Conservation (phyloP, 2,888 invertebrate species). For the Latrodectus hesperus region DNA sequence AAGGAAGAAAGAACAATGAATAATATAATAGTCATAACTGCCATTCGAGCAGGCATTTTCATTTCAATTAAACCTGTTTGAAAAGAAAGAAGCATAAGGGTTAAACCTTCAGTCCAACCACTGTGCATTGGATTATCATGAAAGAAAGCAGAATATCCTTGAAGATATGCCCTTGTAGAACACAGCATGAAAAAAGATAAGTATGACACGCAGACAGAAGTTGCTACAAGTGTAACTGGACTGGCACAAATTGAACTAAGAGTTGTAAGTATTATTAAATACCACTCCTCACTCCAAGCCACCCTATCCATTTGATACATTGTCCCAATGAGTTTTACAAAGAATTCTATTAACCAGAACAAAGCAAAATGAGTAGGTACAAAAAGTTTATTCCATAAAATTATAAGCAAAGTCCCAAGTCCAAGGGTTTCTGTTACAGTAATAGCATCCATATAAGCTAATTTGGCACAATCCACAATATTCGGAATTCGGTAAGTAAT, state of each 20-base stretch:
- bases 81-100: conserved; percentile 77
- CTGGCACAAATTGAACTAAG: conserved; percentile 76
- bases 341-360: conserved; percentile 77
- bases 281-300: conserved; percentile 74
- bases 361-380: conserved; percentile 77
- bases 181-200: conserved; percentile 75
- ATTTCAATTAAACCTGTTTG: conserved; percentile 78
- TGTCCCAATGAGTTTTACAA: conserved; percentile 73
- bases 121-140: conserved; percentile 74
- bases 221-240: conserved; percentile 77
- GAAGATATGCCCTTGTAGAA: conserved; percentile 75
- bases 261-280: conserved; percentile 70
- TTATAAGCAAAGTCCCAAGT: conserved; percentile 73
- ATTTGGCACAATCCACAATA: conserved; percentile 74
- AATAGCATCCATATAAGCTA: conserved; percentile 72
- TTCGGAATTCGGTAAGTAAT: conserved; percentile 75
- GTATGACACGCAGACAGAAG: conserved; percentile 77
- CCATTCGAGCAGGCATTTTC: conserved; percentile 76
- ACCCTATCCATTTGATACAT: conserved; percentile 73
- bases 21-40: conserved; percentile 77
- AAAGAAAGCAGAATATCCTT: conserved; percentile 73
- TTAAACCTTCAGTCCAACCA: conserved; percentile 78
- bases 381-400: conserved; percentile 76
- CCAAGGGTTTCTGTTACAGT: conserved; percentile 73
- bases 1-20: conserved; percentile 78